Evolutionary conservation across 2,113 vertebrate genomes (phyloP).

Genomic region (Scomber colias): DNA sequence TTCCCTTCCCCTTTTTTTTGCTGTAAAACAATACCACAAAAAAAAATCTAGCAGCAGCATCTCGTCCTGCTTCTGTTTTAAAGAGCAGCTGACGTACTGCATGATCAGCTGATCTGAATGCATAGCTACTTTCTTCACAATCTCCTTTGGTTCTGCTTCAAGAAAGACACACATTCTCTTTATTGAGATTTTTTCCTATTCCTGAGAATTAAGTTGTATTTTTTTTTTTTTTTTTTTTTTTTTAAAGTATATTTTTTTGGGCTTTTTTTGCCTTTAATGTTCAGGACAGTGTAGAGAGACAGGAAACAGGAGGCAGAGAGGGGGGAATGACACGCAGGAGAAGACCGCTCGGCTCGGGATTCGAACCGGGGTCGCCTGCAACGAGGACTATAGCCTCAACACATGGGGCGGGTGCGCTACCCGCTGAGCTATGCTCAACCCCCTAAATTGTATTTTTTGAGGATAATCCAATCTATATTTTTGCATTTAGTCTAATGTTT

Average conservation of each 20-base stretch:
- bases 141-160: neutral
- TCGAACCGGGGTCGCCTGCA: too few relatives aligned
- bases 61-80: slow-evolving; percentile 8
- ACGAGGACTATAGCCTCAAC: too few relatives aligned
- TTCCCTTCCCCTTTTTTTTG: slow-evolving; percentile 28
- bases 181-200: neutral
- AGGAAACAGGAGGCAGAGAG: too few relatives aligned
- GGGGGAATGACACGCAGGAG: too few relatives aligned
- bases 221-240: too few relatives aligned
- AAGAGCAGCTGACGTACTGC: too few relatives aligned
- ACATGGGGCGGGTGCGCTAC: too few relatives aligned
- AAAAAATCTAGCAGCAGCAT: neutral
- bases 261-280: too few relatives aligned
- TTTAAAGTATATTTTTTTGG: too few relatives aligned
- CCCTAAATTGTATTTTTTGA: neutral
- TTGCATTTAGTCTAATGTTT: neutral
- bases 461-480: neutral
- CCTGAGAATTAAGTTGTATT: neutral
- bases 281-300: too few relatives aligned
- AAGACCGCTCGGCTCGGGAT: too few relatives aligned
- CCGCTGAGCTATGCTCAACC: too few relatives aligned
- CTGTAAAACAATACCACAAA: slow-evolving; percentile 10
- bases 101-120: neutral
- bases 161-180: neutral
- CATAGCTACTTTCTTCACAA: neutral